phyloP scores from a whole-genome alignment of 2,113 vertebrate genomes.

The Pygathrix nemaeus region DNA sequence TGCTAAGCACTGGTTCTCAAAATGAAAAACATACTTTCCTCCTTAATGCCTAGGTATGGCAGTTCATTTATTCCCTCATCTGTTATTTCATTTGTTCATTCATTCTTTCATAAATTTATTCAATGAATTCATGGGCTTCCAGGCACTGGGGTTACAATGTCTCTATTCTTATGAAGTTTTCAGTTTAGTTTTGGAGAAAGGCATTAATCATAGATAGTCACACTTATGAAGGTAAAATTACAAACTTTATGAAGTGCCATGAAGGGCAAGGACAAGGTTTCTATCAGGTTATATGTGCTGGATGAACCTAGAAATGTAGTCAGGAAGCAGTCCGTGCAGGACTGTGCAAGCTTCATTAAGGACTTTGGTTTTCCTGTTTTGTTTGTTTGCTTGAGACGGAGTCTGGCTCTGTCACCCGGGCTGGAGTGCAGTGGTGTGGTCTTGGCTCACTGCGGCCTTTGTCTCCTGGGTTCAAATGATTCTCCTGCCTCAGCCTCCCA shows the following conservation, averaged over 20 bases:
- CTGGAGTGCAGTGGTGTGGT: too few species aligned
- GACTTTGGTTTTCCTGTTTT: too few species aligned
- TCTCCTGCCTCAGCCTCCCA: too few species aligned
- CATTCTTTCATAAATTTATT: neutral
- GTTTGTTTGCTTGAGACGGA: too few species aligned
- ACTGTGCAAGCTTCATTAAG: neutral
- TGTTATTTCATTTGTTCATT: neutral
- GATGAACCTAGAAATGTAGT: neutral
- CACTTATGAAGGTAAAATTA: neutral
- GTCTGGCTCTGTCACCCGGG: too few species aligned
- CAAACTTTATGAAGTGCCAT: neutral
- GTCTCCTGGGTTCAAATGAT: too few species aligned
- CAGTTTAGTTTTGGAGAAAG: conserved; percentile 30
- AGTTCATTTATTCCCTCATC: neutral
- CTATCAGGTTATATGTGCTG: neutral
- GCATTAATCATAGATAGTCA: neutral
- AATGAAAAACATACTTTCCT: neutral
- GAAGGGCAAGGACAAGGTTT: neutral
- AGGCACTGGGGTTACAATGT: neutral
- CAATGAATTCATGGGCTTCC: neutral
- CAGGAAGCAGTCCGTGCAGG: neutral
- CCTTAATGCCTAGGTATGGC: neutral
- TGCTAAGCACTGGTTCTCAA: neutral
- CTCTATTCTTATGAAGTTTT: neutral
- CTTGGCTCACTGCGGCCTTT: too few species aligned